These are phyloP conservation scores for Aphaenogaster floridana DNA, from an alignment of 1,140 invertebrate species.

Conservation along the genomic window DNA sequence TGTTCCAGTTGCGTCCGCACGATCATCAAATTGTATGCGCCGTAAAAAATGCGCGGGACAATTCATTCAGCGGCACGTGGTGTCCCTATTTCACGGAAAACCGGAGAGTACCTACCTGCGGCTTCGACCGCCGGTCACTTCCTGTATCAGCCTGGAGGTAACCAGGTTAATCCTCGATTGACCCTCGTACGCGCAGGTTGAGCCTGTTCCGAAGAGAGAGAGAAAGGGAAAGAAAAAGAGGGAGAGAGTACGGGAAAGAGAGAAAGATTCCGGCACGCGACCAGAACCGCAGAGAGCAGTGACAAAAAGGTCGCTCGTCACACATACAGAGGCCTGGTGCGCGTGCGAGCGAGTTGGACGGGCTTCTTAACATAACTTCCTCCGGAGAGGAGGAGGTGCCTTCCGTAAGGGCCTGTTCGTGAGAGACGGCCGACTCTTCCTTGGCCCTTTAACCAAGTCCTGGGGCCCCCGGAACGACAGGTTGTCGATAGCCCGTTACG, in stretches of 20 bases:
- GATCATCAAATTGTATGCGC: background rate
- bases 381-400: background rate
- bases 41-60: constrained; percentile 16
- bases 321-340: constrained; percentile 29
- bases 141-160: constrained; percentile 71
- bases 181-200: constrained; percentile 76
- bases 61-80: constrained; percentile 38
- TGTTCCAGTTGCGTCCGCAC: background rate
- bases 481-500: constrained; percentile 69
- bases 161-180: constrained; percentile 84
- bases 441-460: constrained; percentile 50
- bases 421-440: constrained; percentile 63
- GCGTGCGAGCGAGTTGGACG: constrained; percentile 60
- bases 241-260: constrained; percentile 32
- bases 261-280: constrained; percentile 82
- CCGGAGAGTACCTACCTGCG: constrained; percentile 77
- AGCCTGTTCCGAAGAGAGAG: constrained; percentile 64
- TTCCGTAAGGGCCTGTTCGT: constrained; percentile 56
- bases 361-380: constrained; percentile 76
- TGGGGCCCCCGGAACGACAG: constrained; percentile 50
- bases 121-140: constrained; percentile 68
- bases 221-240: constrained; percentile 58
- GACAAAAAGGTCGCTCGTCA: constrained; percentile 80
- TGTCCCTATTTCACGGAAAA: constrained; percentile 58
- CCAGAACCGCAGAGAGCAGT: constrained; percentile 74